A percentile compares a stretch with the other conserved stretches of the same genome.
Conservation (phyloP, 2,797 vertebrate genomes). For the Xiphorhynchus erythropygius region DNA sequence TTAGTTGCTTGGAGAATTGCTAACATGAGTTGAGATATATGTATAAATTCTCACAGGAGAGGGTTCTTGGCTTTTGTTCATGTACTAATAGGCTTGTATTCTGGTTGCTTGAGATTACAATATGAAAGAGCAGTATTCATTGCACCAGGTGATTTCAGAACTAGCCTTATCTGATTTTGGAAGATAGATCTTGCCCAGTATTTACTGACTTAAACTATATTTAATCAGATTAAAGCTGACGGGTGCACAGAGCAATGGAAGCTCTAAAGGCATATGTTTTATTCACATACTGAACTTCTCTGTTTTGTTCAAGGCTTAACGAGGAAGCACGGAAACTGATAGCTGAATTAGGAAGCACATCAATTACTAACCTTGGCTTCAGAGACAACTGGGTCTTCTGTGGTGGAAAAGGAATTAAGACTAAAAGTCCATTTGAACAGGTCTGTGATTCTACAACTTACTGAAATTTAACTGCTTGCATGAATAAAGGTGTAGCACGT, state of each 20-base stretch:
- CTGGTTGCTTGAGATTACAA: background rate
- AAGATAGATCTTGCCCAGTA: background rate
- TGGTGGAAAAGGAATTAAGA: constrained; percentile 97
- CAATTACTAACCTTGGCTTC: constrained; percentile 84
- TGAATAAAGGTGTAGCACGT: background rate
- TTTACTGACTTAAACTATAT: background rate
- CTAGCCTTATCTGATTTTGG: background rate
- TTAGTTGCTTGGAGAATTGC: background rate
- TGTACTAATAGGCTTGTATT: background rate
- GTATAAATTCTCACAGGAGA: background rate
- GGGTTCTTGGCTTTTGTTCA: background rate
- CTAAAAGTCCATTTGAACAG: constrained; percentile 98
- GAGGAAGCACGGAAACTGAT: constrained; percentile 90
- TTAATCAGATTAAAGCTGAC: background rate
- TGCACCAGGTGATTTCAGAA: background rate
- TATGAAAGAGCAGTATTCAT: background rate
- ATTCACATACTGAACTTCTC: background rate
- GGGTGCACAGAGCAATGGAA: background rate
- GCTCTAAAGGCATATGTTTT: background rate
- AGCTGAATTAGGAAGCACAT: constrained; percentile 86
- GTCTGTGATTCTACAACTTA: constrained; percentile 70
- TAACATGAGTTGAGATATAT: background rate
- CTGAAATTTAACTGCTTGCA: background rate
- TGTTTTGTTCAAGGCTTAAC: constrained; percentile 81
- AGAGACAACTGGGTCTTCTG: constrained; percentile 99